Base-by-base conservation (phyloP, 2,113 vertebrate genomes). In the Gavia stellata region DNA sequence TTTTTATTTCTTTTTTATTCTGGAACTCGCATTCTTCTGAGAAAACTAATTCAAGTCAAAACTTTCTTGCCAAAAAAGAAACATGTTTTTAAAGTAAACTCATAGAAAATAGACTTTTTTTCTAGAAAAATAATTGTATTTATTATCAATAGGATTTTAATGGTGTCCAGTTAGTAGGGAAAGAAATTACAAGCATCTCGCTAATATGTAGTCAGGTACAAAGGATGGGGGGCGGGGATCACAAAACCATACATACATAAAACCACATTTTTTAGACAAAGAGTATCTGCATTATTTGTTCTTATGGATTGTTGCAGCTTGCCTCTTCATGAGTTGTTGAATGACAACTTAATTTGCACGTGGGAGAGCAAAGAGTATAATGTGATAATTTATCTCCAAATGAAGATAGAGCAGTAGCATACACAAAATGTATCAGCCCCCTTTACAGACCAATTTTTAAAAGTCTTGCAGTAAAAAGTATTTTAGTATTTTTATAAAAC, bases 341-440 rank as follows among this genome's bases (percentile, higher is more conserved):
- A 79, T 87, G 95, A 95, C 95, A 96, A 86, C 75, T 92, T 91
- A 96, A 96, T 97, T 95, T 94, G 70, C 92, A 88, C 94, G 86
- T 82, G 67, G 75, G 89, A 94, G 68, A 96, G 90, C 44, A 86
- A 95, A 86, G 92, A 93, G 50, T 86, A 96, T 81, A 77, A 82
- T 71, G 52, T 90, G 86, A 78, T 92, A 82, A 96, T 80, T 81
- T 93, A 86, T 65, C 87, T 87, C 68, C 56, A 91, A 72, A 78
- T 66, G 67, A 95, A 96, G 89, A 70, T 67, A 72, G 65, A 81
- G 59, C 55, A 89, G 67, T 66, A 91, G 58, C 12, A 88, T 47
- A 80, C 19, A 72, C 62, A 88, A 93, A 97, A 96, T 79, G 44
- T 68, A 62, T 86, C 66, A 81, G 14, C 16, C 24, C 28, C 34